Conservation (phyloP, 2,888 invertebrate genomes). For the Morpho deidamia region DNA sequence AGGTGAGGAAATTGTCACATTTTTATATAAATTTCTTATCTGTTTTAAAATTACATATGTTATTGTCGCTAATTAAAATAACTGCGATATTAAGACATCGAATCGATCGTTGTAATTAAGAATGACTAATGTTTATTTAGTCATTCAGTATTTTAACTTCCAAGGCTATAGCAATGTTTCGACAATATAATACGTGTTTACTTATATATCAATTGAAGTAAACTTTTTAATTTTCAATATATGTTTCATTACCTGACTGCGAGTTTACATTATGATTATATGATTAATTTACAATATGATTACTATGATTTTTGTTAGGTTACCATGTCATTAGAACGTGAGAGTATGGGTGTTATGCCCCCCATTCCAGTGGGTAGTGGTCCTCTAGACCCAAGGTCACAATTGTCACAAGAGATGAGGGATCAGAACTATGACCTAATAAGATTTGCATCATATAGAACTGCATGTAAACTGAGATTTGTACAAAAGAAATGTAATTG, state of each 20-base stretch:
- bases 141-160: not conserved
- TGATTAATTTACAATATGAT: not conserved
- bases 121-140: constrained; percentile 10
- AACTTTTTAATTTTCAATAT: no score
- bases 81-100: not conserved
- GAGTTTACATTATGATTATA: not conserved
- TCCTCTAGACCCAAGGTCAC: constrained; percentile 82
- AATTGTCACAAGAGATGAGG: constrained; percentile 90
- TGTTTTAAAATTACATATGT: not conserved
- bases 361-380: constrained; percentile 32
- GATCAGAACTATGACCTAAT: constrained; percentile 97
- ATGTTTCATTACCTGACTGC: no score
- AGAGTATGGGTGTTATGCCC: constrained; percentile 51
- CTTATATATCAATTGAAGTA: no score
- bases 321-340: constrained; percentile 63
- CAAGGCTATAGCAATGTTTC: no score
- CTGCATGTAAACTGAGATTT: constrained; percentile 97
- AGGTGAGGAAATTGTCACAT: constrained; percentile 39
- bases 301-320: not conserved
- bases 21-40: not conserved
- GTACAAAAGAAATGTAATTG: constrained; percentile 98
- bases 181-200: no score
- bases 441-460: constrained; percentile 97
- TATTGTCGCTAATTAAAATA: constrained; percentile 2
- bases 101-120: constrained; percentile 1